Conservation (phyloP, 2,113 vertebrate species). For the Lepus americanus region DNA sequence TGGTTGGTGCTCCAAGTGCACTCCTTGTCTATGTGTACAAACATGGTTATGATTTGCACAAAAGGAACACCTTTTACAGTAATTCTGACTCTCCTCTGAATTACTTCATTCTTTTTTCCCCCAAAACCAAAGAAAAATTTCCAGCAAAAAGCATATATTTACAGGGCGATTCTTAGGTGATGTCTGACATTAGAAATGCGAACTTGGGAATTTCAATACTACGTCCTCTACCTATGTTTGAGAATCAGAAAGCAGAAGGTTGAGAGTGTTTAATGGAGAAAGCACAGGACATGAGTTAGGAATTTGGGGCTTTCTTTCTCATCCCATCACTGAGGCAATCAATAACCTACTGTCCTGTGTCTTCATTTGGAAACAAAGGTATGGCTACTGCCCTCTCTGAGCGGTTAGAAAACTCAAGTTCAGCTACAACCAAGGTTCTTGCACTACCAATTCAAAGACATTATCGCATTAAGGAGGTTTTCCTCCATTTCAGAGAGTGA, state of each 20-base stretch:
- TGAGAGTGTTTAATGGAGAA: neutral
- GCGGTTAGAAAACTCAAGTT: neutral
- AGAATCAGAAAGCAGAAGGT: slow-evolving; percentile 14
- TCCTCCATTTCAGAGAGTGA: neutral
- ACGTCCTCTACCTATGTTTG: neutral
- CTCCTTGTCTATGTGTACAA: neutral
- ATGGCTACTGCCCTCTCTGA: neutral
- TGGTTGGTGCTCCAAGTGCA: neutral
- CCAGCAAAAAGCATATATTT: neutral
- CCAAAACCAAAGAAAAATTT: neutral
- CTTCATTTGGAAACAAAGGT: slow-evolving; percentile 13
- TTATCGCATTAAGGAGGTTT: neutral
- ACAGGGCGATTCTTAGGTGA: neutral
- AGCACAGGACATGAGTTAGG: neutral
- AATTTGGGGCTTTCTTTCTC: neutral
- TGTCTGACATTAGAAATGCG: neutral
- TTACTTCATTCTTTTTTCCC: slow-evolving; percentile 9
- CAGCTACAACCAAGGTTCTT: neutral
- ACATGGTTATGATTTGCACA: neutral
- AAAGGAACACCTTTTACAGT: neutral
- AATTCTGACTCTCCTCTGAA: neutral
- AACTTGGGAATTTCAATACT: neutral
- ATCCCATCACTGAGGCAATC: neutral
- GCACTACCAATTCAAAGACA: neutral
- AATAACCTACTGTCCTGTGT: neutral